phyloP scores from a whole-genome alignment of 2,797 vertebrate species.

The Crypturellus tataupa region DNA sequence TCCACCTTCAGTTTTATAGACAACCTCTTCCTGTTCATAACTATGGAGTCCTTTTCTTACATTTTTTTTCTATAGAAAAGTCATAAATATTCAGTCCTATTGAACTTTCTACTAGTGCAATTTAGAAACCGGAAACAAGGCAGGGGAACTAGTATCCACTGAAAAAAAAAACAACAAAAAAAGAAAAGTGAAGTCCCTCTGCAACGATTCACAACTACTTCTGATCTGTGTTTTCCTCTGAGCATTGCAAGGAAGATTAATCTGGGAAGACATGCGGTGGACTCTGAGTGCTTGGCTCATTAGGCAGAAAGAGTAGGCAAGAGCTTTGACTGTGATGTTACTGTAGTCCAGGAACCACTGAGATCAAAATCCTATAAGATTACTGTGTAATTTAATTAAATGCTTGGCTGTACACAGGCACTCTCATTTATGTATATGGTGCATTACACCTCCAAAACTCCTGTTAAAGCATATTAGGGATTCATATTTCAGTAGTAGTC shows the following conservation, averaged over 20 bases:
- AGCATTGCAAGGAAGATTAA: neutral
- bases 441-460: neutral
- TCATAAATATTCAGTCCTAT: slow-evolving; percentile 23
- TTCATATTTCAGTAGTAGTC: neutral
- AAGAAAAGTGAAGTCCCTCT: neutral
- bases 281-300: neutral
- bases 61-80: neutral
- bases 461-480: neutral
- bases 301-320: neutral
- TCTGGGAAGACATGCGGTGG: neutral
- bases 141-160: neutral
- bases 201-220: neutral
- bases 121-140: neutral
- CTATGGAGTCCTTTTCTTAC: neutral
- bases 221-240: neutral
- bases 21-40: neutral
- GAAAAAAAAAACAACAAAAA: neutral
- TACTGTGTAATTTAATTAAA: neutral
- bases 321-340: neutral
- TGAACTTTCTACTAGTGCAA: slow-evolving; percentile 15
- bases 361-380: slow-evolving; percentile 1
- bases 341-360: neutral
- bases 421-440: neutral
- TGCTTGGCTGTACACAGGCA: neutral
- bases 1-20: slow-evolving; percentile 27